Evolutionary conservation across 64 coral and sea anemone species (phyloP), one percentile per base, ranked within the genome.

Genomic region (Cladopsammia gracilis): DNA sequence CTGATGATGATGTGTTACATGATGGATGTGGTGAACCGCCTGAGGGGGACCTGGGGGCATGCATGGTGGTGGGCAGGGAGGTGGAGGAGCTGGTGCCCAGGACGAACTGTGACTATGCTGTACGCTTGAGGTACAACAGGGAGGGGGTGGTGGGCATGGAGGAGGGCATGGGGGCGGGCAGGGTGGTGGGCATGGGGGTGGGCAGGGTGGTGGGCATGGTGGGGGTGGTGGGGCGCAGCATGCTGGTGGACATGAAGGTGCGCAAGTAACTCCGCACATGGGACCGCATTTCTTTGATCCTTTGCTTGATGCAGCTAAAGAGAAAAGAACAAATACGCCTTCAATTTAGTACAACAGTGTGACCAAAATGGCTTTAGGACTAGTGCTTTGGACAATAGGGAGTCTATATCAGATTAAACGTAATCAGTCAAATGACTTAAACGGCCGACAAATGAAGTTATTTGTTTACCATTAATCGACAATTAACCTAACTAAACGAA

Each of bases 281-380:
- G 75, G 82, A 7, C 60, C 83, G 64, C 96, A 97, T 81, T 97
- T 97, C 96, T 97, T 97, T 19, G 96, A 82, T 48, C 87, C 96
- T 53, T 87, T 78, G 73, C 75, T 93, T 64, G 71, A 64, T 91
- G 90, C 85, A 83, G 60, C 96, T 97, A 77, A 71, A 95, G 45
- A 58, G 46, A 23, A 66, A 11, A 79, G 69, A 46, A 4, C 18
- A 46, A 13, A 19, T 14, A 20, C 6, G 3, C 20, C 16, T 49
- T 48, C 0, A 26, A 20, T 34, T 23, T 58, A 61, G 11, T 43
- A 25, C 25, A 79, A 34, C 53, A 56, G 7, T 54, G 6, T 6
- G 12, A 56, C 7, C 12, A 6, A 10, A 7, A 56, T 56, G 53
- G 12, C 12, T 56, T 56, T 56, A 1, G 7, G 53, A 7, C 53